Evolutionary conservation across 2,113 vertebrate genomes (phyloP).

Genomic region (Rostratula benghalensis): DNA sequence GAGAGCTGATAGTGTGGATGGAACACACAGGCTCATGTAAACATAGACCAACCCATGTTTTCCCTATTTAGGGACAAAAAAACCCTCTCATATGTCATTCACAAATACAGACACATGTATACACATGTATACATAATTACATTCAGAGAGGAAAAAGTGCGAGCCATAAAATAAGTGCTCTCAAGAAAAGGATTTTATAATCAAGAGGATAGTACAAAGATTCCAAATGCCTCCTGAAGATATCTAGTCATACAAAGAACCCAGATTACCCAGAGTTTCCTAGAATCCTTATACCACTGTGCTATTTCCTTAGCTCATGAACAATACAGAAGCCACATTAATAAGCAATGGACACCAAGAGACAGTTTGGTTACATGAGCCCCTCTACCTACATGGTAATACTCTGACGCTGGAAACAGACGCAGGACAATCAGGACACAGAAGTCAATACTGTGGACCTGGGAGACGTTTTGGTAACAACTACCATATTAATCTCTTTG

Average conservation of each 20-base stretch:
- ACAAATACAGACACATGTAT: neutral
- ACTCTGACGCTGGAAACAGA: slow-evolving; percentile 3
- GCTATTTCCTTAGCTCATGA: neutral
- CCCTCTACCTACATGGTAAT: neutral
- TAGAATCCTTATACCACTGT: neutral
- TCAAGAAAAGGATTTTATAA: neutral
- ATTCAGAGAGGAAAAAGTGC: neutral
- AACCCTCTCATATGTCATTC: neutral
- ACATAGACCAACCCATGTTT: neutral
- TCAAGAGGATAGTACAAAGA: neutral
- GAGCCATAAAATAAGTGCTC: neutral
- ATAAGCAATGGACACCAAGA: neutral
- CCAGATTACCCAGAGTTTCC: neutral
- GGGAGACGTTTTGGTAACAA: neutral
- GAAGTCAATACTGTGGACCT: neutral
- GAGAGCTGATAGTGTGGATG: slow-evolving; percentile 32
- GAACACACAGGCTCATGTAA: neutral
- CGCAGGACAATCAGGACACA: neutral
- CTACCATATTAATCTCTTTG: neutral
- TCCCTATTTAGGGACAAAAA: neutral
- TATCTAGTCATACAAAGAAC: neutral
- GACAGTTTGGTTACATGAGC: neutral
- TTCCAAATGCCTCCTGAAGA: slow-evolving; percentile 3
- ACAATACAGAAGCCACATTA: neutral
- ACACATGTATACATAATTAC: neutral